These are phyloP conservation scores for Sebastes aleutianus DNA, from an alignment of 2,797 vertebrate species.

Conservation along the genomic window DNA sequence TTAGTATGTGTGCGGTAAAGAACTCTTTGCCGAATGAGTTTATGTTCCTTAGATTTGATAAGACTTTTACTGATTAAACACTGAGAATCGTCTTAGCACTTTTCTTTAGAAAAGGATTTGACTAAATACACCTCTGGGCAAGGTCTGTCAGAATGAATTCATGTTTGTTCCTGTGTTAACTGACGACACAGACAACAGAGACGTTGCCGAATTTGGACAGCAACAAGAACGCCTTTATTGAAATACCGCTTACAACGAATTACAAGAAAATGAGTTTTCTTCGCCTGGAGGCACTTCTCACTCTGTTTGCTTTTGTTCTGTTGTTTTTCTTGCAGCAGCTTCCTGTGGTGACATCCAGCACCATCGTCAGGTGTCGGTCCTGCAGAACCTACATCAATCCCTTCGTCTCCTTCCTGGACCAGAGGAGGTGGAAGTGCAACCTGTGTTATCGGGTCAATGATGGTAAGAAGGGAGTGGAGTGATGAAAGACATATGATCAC, in stretches of 20 bases:
- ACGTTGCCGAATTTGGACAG: not conserved
- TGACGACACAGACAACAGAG: conserved; percentile 1
- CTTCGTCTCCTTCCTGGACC: conserved; percentile 95
- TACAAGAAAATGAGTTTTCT: not conserved
- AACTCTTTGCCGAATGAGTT: not conserved
- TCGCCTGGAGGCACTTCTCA: not conserved
- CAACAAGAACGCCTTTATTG: conserved; percentile 13
- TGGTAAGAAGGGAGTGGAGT: conserved; percentile 77
- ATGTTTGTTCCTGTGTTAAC: not conserved
- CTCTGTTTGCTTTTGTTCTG: not conserved
- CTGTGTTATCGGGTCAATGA: conserved; percentile 96
- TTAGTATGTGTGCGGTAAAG: not conserved
- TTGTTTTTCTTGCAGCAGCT: conserved; percentile 84
- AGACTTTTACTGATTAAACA: not conserved
- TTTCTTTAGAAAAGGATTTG: not conserved
- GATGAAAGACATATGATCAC: not conserved
- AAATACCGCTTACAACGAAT: not conserved
- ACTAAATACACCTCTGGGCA: not conserved
- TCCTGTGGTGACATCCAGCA: conserved; percentile 96
- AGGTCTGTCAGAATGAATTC: not conserved
- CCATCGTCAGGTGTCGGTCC: conserved; percentile 94
- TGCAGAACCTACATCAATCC: conserved; percentile 98
- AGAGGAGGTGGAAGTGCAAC: conserved; percentile 97
- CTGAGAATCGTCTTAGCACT: not conserved
- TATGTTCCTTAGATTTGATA: not conserved